Conservation (phyloP, 2,797 vertebrate genomes). For the Oryzias sinensis region DNA sequence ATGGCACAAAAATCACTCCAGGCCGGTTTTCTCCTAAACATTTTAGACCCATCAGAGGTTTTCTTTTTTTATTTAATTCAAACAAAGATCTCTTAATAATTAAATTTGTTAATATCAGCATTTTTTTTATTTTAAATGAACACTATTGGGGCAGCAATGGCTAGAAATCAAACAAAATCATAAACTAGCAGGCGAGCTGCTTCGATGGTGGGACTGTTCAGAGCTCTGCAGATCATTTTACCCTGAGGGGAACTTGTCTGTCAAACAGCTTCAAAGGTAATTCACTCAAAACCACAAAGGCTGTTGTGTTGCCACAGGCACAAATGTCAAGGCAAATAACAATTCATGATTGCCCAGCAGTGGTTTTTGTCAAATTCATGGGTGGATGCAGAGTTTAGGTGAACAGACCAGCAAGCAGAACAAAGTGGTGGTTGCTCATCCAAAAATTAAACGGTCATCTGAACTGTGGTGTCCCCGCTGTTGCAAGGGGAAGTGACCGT, state of each 20-base stretch:
- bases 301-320: not conserved
- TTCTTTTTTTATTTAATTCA: too few species aligned
- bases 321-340: not conserved
- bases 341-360: too few species aligned
- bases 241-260: not conserved
- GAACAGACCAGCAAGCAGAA: not conserved
- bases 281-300: not conserved
- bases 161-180: too few species aligned
- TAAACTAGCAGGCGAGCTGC: not conserved
- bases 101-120: too few species aligned
- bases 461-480: not conserved
- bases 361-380: too few species aligned
- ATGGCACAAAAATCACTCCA: too few species aligned
- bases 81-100: too few species aligned
- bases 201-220: not conserved
- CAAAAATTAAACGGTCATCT: conserved; percentile 1
- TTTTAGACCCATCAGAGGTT: too few species aligned
- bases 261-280: not conserved
- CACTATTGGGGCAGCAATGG: too few species aligned
- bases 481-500: conserved; percentile 8
- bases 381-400: too few species aligned
- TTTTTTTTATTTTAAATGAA: too few species aligned
- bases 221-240: not conserved
- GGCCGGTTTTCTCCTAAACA: too few species aligned
- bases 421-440: not conserved